Conservation (phyloP, 2,797 vertebrate genomes). For the Amphiprion clarkii region DNA sequence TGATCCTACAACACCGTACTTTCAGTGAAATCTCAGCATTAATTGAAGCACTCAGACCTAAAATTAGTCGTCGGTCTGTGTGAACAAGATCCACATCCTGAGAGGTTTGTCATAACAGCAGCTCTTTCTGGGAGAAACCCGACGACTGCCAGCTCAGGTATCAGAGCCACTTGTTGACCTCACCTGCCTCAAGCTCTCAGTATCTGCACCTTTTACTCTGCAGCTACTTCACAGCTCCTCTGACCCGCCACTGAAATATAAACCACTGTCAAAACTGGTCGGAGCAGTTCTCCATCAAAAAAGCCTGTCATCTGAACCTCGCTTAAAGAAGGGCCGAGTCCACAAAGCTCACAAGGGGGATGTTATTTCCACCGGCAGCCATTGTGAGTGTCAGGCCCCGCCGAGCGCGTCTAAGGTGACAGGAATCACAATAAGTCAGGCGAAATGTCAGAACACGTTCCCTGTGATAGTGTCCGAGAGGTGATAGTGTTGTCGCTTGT, state of each 20-base stretch:
- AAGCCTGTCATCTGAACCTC: conserved; percentile 69
- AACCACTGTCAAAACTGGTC: conserved; percentile 75
- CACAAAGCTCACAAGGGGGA: conserved; percentile 59
- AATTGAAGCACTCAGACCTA: conserved; percentile 26
- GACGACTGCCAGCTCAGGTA: conserved; percentile 67
- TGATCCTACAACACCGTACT: conserved; percentile 14
- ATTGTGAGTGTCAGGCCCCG: conserved; percentile 54
- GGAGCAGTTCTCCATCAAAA: conserved; percentile 77
- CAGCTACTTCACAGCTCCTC: conserved; percentile 67
- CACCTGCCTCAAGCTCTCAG: conserved; percentile 55
- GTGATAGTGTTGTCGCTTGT: conserved; percentile 65
- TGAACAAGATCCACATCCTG: conserved; percentile 40
- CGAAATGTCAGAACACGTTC: conserved; percentile 53
- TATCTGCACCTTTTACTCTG: conserved; percentile 62
- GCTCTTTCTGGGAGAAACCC: conserved; percentile 64
- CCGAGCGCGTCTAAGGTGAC: conserved; percentile 63
- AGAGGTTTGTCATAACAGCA: conserved; percentile 55
- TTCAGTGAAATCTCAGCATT: conserved; percentile 40
- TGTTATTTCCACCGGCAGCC: conserved; percentile 62
- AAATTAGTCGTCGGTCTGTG: conserved; percentile 37
- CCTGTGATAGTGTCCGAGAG: conserved; percentile 55
- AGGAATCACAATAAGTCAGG: conserved; percentile 50
- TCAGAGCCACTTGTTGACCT: conserved; percentile 64
- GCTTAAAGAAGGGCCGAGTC: conserved; percentile 61
- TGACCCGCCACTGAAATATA: conserved; percentile 58